Conservation (phyloP, 37 sponge, comb jelly and placozoan genomes). For the Cliona cf. orientalis region DNA sequence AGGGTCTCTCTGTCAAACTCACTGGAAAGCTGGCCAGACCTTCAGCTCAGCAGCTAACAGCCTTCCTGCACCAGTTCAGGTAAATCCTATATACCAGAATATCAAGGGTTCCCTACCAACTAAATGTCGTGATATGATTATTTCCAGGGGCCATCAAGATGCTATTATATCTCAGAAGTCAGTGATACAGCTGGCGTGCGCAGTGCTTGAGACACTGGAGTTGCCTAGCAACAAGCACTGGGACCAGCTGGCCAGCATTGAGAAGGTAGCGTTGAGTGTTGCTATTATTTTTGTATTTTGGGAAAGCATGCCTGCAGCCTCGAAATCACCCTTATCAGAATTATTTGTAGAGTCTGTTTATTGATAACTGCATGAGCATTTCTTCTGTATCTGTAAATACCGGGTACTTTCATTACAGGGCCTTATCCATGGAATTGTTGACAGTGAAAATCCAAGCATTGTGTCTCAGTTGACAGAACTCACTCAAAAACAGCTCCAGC, state of each 20-base stretch:
- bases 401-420: too few relatives aligned
- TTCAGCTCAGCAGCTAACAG: constrained; percentile 44
- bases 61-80: constrained; percentile 60
- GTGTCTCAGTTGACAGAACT: constrained; percentile 12
- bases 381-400: too few relatives aligned
- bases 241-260: constrained; percentile 52
- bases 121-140: constrained; percentile 2
- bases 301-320: neutral
- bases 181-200: constrained; percentile 68
- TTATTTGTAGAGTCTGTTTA: neutral
- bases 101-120: neutral
- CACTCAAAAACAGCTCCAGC: neutral
- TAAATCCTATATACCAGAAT: constrained; percentile 4
- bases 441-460: too few relatives aligned
- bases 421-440: too few relatives aligned
- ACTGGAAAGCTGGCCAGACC: constrained; percentile 52
- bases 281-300: too few relatives aligned
- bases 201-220: constrained; percentile 40
- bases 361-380: neutral
- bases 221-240: constrained; percentile 15
- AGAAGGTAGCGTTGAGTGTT: too few relatives aligned
- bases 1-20: constrained; percentile 39
- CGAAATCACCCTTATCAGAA: neutral
- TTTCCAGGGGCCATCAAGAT: constrained; percentile 13
- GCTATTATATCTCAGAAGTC: constrained; percentile 43